These are phyloP conservation scores for Ophion costatus DNA, from an alignment of 2,888 invertebrate genomes.

Conservation along the genomic window DNA sequence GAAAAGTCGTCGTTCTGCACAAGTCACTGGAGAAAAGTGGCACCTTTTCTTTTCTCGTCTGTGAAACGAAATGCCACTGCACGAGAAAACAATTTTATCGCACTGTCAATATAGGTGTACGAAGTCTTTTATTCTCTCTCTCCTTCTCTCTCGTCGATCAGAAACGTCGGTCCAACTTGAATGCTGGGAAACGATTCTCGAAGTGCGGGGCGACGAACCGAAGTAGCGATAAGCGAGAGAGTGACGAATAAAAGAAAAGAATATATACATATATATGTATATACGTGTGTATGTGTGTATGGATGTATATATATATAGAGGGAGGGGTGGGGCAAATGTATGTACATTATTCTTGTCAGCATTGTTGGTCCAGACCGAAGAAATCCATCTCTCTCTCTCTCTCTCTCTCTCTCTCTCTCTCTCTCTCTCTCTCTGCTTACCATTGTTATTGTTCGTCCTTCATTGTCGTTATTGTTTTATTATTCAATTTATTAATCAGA, in stretches of 20 bases:
- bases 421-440: neutral
- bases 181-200: conserved; percentile 12
- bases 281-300: too few species aligned
- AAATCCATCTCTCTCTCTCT: neutral
- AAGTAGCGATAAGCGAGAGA: conserved; percentile 23
- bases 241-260: neutral
- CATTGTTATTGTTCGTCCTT: too few species aligned
- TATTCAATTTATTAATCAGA: neutral
- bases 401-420: conserved; percentile 7
- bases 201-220: conserved; percentile 14
- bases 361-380: neutral
- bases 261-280: too few species aligned
- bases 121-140: neutral
- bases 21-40: too few species aligned
- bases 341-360: too few species aligned
- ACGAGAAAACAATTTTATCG: too few species aligned
- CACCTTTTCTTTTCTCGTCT: too few species aligned
- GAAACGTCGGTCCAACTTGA: neutral
- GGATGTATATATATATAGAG: too few species aligned
- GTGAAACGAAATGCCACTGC: too few species aligned
- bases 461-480: too few species aligned
- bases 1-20: too few species aligned
- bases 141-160: neutral
- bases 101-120: neutral
- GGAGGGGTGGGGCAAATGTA: too few species aligned